phyloP scores from a whole-genome alignment of 2,797 vertebrate genomes.

The Sebastes glaucus region DNA sequence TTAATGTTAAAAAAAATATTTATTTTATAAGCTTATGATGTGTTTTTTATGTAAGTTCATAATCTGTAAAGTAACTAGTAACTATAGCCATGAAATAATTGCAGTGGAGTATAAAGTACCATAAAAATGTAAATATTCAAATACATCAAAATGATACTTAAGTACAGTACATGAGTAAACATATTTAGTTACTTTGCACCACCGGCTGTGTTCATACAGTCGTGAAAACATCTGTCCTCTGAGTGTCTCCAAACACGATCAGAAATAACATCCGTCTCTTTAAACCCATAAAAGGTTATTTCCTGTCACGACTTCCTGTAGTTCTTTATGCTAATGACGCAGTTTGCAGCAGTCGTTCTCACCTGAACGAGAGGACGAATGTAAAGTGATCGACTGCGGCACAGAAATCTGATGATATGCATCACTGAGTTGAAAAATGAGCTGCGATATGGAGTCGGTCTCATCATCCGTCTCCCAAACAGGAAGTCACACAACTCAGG shows the following conservation, averaged over 20 bases:
- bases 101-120: neutral
- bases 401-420: neutral
- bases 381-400: neutral
- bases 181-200: no score
- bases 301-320: constrained; percentile 25
- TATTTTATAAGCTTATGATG: neutral
- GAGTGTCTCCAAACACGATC: neutral
- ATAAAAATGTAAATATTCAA: neutral
- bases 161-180: no score
- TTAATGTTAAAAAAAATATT: neutral
- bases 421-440: neutral
- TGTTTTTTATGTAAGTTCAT: neutral
- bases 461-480: neutral
- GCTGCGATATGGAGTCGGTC: neutral
- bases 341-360: neutral
- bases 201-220: no score
- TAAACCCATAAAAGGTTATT: constrained; percentile 2
- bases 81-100: neutral
- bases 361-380: neutral
- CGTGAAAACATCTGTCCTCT: neutral
- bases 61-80: neutral
- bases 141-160: neutral
- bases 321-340: neutral
- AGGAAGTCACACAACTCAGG: neutral
- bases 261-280: neutral